These are phyloP conservation scores for Rosalia funebris DNA, from an alignment of 2,888 invertebrate species.

Conservation along the genomic window DNA sequence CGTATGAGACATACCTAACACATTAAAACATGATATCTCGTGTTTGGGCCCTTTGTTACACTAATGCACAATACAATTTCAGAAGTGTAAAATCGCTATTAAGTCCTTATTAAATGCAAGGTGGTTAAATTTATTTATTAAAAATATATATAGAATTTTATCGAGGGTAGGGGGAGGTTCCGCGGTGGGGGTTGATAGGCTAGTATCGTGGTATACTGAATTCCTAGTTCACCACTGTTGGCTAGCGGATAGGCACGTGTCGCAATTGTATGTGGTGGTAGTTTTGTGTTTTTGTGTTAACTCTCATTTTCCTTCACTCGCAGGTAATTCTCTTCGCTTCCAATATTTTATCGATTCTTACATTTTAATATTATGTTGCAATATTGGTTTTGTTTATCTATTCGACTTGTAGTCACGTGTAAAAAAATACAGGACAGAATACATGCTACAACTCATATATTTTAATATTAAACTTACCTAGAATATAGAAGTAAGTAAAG, in stretches of 20 bases:
- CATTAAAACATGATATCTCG: too few relatives aligned
- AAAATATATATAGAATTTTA: conserved; percentile 8
- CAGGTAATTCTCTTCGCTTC: not conserved
- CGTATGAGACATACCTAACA: too few relatives aligned
- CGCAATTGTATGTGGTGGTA: conserved; percentile 17
- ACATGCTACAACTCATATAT: too few relatives aligned
- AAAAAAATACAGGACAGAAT: too few relatives aligned
- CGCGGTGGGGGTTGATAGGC: conserved; percentile 17
- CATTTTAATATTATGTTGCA: too few relatives aligned
- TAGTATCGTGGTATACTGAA: conserved; percentile 14
- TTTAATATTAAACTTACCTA: too few relatives aligned
- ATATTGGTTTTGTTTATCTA: too few relatives aligned
- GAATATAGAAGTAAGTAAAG: too few relatives aligned
- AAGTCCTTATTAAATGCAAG: conserved; percentile 6
- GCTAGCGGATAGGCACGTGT: conserved; percentile 11
- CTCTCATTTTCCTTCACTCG: not conserved
- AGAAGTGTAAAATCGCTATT: not conserved
- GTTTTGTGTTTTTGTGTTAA: conserved; percentile 8
- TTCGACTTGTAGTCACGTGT: too few relatives aligned
- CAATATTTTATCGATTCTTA: too few relatives aligned
- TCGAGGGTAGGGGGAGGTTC: conserved; percentile 15
- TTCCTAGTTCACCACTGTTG: conserved; percentile 20
- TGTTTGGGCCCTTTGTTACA: too few relatives aligned
- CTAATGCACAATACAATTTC: not conserved
- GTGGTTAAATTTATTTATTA: conserved; percentile 11